Base-by-base conservation (phyloP, 2,113 vertebrate genomes). In the Halichoeres trimaculatus region DNA sequence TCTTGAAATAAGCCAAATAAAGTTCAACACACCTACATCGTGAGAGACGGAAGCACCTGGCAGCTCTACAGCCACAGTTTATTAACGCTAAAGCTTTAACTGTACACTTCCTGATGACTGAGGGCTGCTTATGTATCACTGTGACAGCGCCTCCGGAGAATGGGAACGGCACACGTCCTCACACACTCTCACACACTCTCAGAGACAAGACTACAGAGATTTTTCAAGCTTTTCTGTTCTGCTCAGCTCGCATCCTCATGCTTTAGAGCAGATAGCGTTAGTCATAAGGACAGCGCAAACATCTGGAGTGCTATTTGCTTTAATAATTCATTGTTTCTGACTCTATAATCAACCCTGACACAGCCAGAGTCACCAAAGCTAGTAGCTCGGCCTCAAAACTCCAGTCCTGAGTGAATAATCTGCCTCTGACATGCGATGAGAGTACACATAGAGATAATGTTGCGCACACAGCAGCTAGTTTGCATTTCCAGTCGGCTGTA, bases 231-330 rank as follows among this genome's bases (percentile, higher is more conserved):
- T 30, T 30, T 40, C 26, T 52, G 70, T 86, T 87, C 59, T 23
- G 55, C 68, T 70, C 60, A 8, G 34, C 20, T 78, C 20, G 19
- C 63, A 38, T 84, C 80, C 58, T 60, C 68, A 43, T 24, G 80
- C 83, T 58, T 74, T 38, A 73, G 66, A 68, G 81, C 71, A 35
- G 74, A 41, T 70, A 4, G 64, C 59, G 72, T 91, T 92, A 90
- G 85, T 89, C 85, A 84, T 74, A 67, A 71, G 72, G 81, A 80
- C 65, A 53, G 72, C 45, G 69, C 47, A 66, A 90, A 90, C 89
- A 91, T 90, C 87, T 91, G 91, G 83, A 81, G 85, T 55, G 69
- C 80, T 80, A 74, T 90, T 90, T 85, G 80, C 88, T 87, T 91
- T 78, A 88, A 91, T 90, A 91, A 92, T 92, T 90, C 70, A 91